Evolutionary conservation across 1,140 invertebrate genomes (phyloP), one percentile per base, ranked within the genome.

Genomic region (Heliothis subflexa): DNA sequence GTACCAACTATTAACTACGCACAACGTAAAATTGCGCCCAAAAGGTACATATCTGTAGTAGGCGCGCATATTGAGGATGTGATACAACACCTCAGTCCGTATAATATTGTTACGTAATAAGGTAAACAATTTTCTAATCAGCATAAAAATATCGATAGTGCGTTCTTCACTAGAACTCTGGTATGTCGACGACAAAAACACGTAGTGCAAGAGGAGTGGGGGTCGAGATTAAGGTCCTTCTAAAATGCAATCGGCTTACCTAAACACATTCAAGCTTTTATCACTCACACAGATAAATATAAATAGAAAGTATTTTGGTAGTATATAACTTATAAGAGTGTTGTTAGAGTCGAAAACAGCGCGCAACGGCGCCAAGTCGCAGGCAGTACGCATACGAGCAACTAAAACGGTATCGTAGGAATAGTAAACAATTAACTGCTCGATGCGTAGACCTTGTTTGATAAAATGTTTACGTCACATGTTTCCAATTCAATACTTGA

Each of bases 171-270:
- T 91, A 92, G 61, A 81, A 77, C 86, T 83, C 84, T 88, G 90
- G 92, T 90, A 91, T 92, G 90, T 89, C 85, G 91, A 89, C 85
- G 87, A 91, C 88, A 91, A 92, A 93, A 93, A 92, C 89, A 92
- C 85, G 89, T 88, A 89, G 87, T 89, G 85, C 82, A 87, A 81
- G 84, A 86, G 80, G 86, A 85, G 87, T 86, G 87, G 87, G 87
- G 90, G 86, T 81, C 79, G 83, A 84, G 89, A 93, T 91, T 91
- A 92, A 88, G 88, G 87, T 91, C 87, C 91, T 91, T 87, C 85
- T 80, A 89, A 91, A 92, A 94, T 93, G 91, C 91, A 94, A 88
- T 91, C 86, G 85, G 85, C 86, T 87, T 85, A 88, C 78, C 78
- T 77, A 85, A 89, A 88, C 85, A 87, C 89, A 91, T 87, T 90